A percentile compares a stretch with the other conserved stretches of the same genome.
These are phyloP conservation scores for Melanotaenia pygmaea DNA, from an alignment of 2,797 vertebrate species.

Conservation along the genomic window DNA sequence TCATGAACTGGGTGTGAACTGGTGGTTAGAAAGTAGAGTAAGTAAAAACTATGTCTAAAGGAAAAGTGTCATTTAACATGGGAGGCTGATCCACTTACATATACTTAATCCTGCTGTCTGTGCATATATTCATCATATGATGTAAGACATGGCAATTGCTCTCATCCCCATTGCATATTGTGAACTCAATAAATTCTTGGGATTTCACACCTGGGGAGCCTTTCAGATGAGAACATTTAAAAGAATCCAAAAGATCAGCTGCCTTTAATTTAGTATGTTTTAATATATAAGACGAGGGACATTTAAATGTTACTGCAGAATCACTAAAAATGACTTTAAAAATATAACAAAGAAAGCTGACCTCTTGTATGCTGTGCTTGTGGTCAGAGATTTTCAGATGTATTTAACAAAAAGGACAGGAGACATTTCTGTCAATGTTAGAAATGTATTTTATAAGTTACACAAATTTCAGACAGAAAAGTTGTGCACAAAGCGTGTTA, in stretches of 20 bases:
- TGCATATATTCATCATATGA: not conserved
- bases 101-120: not conserved
- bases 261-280: not conserved
- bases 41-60: not conserved
- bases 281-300: too few species aligned
- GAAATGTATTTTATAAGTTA: conserved; percentile 75
- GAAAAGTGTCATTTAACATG: not conserved
- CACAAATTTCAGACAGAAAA: conserved; percentile 21
- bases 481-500: conserved; percentile 42
- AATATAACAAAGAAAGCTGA: not conserved
- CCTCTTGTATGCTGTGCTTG: not conserved
- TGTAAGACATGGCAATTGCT: not conserved
- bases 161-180: not conserved
- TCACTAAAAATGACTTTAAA: not conserved
- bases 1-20: too few species aligned
- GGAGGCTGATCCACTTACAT: not conserved
- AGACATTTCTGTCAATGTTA: conserved; percentile 38
- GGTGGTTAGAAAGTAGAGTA: too few species aligned
- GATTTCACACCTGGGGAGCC: not conserved
- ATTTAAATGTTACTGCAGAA: not conserved
- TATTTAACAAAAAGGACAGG: not conserved
- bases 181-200: not conserved
- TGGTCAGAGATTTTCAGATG: not conserved
- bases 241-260: not conserved
- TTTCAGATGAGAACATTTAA: not conserved